Base-by-base conservation (phyloP, 1,140 invertebrate species). In the Drosophila nannoptera region DNA sequence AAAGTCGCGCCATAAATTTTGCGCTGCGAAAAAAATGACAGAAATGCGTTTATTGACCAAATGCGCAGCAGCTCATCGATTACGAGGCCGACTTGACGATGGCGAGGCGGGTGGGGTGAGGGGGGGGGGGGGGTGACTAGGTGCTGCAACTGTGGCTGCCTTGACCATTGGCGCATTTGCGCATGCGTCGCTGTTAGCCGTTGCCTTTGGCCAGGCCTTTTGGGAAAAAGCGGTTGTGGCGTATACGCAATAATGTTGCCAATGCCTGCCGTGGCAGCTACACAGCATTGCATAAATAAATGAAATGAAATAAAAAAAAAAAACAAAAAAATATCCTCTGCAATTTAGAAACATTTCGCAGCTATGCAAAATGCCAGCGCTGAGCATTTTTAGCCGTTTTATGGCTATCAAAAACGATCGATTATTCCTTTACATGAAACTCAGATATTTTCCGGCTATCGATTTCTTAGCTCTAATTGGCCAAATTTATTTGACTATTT, bases 21-120 rank as follows among this genome's bases (percentile, higher is more conserved):
- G 66, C 45, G 67, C 68, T 65, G 71, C 71, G 55, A 75, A 69
- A 78, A 70, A 84, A 84, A 84, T 84, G 81, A 84, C 81, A 84
- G 81, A 81, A 86, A 84, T 84, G 81, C 81, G 81, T 86, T 84
- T 84, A 84, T 86, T 84, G 81, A 86, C 81, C 81, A 84, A 86
- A 84, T 86, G 81, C 66, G 80, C 80, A 86, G 73, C 61, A 75
- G 67, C 82, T 77, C 81, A 84, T 84, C 81, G 81, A 86, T 84
- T 86, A 86, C 81, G 73, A 77, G 73, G 75, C 73, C 77, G 48
- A 40, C 46, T 50, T 53, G 46, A 32, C 46, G 29, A 40, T 49
- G 60, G 43, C 5, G 45, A 6, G 45, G n/a, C n/a, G n/a, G n/a
- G n/a, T n/a, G n/a, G 12, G 9, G 38, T 38, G 58, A 54, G 33